These are phyloP conservation scores for Corythaeola cristata DNA, from an alignment of 2,113 vertebrate species.

Conservation along the genomic window DNA sequence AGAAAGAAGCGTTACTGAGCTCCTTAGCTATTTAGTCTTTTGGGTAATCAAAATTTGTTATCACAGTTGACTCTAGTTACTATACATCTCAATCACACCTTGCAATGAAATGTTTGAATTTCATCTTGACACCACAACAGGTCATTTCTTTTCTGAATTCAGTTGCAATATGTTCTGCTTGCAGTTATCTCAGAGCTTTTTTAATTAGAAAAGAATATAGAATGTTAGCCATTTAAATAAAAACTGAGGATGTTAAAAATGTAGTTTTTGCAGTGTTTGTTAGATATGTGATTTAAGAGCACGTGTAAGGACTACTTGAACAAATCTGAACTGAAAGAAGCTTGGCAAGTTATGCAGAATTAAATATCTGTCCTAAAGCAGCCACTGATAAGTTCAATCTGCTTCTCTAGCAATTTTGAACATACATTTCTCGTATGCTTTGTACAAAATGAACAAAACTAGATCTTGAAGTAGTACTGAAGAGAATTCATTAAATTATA, in stretches of 20 bases:
- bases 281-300: neutral
- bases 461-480: neutral
- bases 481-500: neutral
- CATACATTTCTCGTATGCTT: neutral
- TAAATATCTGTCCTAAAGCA: neutral
- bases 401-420: neutral
- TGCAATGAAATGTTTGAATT: neutral
- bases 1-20: neutral
- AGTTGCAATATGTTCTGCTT: neutral
- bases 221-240: neutral
- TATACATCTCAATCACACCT: neutral
- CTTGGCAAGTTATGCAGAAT: neutral
- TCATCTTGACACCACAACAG: neutral
- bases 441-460: neutral
- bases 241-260: neutral
- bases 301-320: neutral
- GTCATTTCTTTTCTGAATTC: neutral
- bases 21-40: neutral
- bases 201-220: neutral
- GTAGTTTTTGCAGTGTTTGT: neutral
- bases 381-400: neutral
- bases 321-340: neutral
- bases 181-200: neutral
- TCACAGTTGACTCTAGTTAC: neutral
- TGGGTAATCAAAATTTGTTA: neutral